Evolutionary conservation across 2,113 vertebrate species (phyloP).

Genomic region (Callionymus lyra): DNA sequence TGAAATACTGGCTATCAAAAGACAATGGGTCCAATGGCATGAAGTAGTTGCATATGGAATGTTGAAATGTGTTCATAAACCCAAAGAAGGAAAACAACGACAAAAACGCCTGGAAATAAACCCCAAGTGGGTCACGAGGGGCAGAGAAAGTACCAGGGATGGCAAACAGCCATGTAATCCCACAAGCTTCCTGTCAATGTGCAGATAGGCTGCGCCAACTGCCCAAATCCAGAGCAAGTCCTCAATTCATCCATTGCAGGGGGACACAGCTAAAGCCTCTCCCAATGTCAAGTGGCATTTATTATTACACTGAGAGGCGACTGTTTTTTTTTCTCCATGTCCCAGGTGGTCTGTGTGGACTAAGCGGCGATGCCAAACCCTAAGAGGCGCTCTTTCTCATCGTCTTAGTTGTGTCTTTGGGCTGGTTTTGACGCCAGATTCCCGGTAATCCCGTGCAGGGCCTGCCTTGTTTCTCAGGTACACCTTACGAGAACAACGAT

Average conservation of each 20-base stretch:
- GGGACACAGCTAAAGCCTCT: constrained; percentile 42
- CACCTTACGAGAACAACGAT: constrained; percentile 27
- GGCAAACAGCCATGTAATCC: constrained; percentile 61
- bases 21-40: too few relatives aligned
- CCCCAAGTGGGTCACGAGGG: constrained; percentile 33
- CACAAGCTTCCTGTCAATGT: constrained; percentile 55
- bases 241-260: constrained; percentile 39
- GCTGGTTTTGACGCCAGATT: constrained; percentile 42
- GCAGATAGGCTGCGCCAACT: constrained; percentile 59
- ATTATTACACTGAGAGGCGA: constrained; percentile 39
- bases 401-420: constrained; percentile 31
- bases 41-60: not conserved
- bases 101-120: not conserved
- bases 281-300: constrained; percentile 64
- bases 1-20: too few relatives aligned
- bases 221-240: constrained; percentile 59
- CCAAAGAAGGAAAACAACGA: constrained; percentile 8
- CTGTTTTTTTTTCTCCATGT: constrained; percentile 33
- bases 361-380: constrained; percentile 44
- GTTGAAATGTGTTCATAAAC: constrained; percentile 27
- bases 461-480: constrained; percentile 43
- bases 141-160: constrained; percentile 41
- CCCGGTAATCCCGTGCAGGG: constrained; percentile 36
- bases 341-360: constrained; percentile 55
- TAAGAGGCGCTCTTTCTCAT: constrained; percentile 24